These are phyloP conservation scores for Cyclophora albipunctata DNA, from an alignment of 2,888 invertebrate genomes.

Conservation along the genomic window DNA sequence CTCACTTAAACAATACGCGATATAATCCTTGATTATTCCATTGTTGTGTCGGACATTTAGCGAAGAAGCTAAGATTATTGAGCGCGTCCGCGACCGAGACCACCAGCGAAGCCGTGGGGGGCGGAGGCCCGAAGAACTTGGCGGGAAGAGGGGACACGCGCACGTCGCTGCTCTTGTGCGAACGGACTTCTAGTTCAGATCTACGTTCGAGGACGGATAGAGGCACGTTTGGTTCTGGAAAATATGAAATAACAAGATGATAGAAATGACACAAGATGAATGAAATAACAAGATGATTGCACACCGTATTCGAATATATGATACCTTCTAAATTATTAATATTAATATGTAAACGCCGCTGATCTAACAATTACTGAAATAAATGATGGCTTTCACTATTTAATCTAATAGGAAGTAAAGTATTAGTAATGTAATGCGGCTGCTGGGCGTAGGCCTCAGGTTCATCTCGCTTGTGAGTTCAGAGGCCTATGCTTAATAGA, in stretches of 20 bases:
- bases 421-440: too few species aligned
- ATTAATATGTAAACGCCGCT: too few species aligned
- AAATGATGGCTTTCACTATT: too few species aligned
- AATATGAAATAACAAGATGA: constrained; percentile 1
- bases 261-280: too few species aligned
- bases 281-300: too few species aligned
- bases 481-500: too few species aligned
- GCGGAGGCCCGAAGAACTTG: constrained; percentile 15
- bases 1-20: constrained; percentile 55
- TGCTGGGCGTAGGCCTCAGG: too few species aligned
- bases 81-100: constrained; percentile 43
- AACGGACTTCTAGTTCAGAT: constrained; percentile 54
- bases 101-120: constrained; percentile 47
- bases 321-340: too few species aligned
- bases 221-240: constrained; percentile 58
- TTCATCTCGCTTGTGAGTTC: too few species aligned
- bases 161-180: constrained; percentile 46
- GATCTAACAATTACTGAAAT: too few species aligned
- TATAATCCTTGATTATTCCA: constrained; percentile 61
- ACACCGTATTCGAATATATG: too few species aligned
- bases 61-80: constrained; percentile 44
- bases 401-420: too few species aligned
- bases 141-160: constrained; percentile 28
- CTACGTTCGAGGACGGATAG: constrained; percentile 50
- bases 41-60: constrained; percentile 40